Conservation (phyloP, 2,113 vertebrate genomes). For the Formicarius rufipectus region DNA sequence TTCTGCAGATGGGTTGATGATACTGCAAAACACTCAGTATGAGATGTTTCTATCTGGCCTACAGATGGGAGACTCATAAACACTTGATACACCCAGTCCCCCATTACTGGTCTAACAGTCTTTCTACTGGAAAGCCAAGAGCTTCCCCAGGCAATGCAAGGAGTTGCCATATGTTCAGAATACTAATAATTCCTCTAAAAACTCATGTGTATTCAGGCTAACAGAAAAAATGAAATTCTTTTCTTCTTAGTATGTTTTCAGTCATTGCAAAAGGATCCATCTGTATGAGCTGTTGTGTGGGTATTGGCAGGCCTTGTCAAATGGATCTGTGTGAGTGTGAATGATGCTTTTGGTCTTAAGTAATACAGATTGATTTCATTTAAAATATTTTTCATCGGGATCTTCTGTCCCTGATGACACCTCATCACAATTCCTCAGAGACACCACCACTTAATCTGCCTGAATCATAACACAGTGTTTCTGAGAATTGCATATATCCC, state of each 20-base stretch:
- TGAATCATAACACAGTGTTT: conserved; percentile 19
- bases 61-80: conserved; percentile 55
- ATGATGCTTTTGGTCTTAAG: conserved; percentile 27
- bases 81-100: conserved; percentile 40
- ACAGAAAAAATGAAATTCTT: conserved; percentile 5
- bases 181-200: conserved; percentile 30
- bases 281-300: background rate
- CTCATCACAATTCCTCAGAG: conserved; percentile 9
- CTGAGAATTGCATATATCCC: background rate
- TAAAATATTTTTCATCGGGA: background rate
- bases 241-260: conserved; percentile 21
- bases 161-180: background rate
- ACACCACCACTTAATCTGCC: background rate
- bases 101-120: conserved; percentile 47
- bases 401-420: background rate
- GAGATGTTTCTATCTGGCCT: conserved; percentile 40
- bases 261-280: background rate
- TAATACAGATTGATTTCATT: background rate
- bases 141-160: conserved; percentile 26
- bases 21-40: background rate
- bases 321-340: background rate
- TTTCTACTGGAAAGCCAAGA: conserved; percentile 56
- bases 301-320: conserved; percentile 17
- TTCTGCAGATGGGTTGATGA: conserved; percentile 9
- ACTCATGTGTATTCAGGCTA: conserved; percentile 22